Percentiles rank a stretch among this genome's conserved stretches.
These are phyloP conservation scores for Chrysolina haemoptera DNA, from an alignment of 2,888 invertebrate species.

Conservation along the genomic window DNA sequence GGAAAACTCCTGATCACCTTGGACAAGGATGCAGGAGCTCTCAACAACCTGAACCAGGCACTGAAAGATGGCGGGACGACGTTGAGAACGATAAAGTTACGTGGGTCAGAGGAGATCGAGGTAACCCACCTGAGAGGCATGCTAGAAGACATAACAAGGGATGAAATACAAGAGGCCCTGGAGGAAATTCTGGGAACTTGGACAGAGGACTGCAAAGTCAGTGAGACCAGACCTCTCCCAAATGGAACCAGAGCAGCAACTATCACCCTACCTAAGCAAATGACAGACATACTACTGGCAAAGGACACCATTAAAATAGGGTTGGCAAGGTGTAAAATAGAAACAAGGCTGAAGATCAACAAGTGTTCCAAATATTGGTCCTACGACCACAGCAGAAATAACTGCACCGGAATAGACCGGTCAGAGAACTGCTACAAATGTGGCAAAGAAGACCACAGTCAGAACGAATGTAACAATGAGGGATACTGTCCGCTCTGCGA, in stretches of 20 bases:
- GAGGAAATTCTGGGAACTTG: not conserved
- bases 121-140: not conserved
- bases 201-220: not conserved
- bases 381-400: not conserved
- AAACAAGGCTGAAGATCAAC: not conserved
- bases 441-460: not conserved
- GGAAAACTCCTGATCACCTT: not conserved
- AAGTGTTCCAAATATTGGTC: not conserved
- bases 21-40: too few relatives aligned
- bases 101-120: not conserved
- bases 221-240: not conserved
- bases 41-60: not conserved
- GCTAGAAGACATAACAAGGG: not conserved
- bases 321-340: not conserved
- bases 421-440: too few relatives aligned
- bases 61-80: not conserved
- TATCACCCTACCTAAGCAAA: not conserved
- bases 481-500: not conserved
- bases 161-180: not conserved
- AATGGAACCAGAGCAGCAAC: not conserved
- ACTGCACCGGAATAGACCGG: not conserved
- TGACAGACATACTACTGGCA: not conserved
- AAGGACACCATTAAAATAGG: not conserved
- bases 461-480: not conserved
- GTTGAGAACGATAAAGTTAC: not conserved